Evolutionary conservation across 2,113 vertebrate species (phyloP).

Genomic region (Brachyhypopomus occidentalis): DNA sequence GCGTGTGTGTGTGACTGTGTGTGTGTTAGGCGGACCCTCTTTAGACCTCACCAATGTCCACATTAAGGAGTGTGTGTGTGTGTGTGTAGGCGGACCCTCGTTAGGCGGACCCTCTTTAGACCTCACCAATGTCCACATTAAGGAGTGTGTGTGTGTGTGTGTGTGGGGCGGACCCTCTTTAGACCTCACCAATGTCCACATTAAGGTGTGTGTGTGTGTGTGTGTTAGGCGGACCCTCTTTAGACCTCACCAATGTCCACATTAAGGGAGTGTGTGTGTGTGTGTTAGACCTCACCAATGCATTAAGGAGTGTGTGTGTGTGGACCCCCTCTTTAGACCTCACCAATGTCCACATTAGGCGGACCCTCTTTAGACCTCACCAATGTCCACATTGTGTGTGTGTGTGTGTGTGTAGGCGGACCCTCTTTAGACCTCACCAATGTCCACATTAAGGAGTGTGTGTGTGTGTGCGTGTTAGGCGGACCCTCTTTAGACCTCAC

Average conservation of each 20-base stretch:
- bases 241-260: slow-evolving; percentile 86
- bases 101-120: slow-evolving; percentile 88
- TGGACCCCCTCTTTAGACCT: slow-evolving; percentile 90
- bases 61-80: slow-evolving; percentile 71
- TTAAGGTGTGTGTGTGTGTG: slow-evolving; percentile 64
- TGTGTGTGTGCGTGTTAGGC: slow-evolving; percentile 59
- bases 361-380: too few species aligned
- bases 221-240: slow-evolving; percentile 81
- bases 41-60: slow-evolving; percentile 86
- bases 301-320: neutral
- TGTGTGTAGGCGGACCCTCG: too few species aligned
- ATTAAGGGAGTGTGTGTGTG: slow-evolving; percentile 66
- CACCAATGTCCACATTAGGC: slow-evolving; percentile 81
- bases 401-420: slow-evolving; percentile 70
- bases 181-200: slow-evolving; percentile 85
- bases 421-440: slow-evolving; percentile 89
- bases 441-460: slow-evolving; percentile 78
- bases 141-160: slow-evolving; percentile 60
- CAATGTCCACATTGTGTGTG: too few species aligned
- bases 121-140: slow-evolving; percentile 83
- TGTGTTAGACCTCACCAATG: too few species aligned
- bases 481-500: slow-evolving; percentile 91
- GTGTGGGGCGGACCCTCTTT: slow-evolving; percentile 83
- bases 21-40: slow-evolving; percentile 81
- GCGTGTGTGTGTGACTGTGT: too few species aligned